These are phyloP conservation scores for Anhinga rufa DNA, from an alignment of 2,113 vertebrate species.

Conservation along the genomic window DNA sequence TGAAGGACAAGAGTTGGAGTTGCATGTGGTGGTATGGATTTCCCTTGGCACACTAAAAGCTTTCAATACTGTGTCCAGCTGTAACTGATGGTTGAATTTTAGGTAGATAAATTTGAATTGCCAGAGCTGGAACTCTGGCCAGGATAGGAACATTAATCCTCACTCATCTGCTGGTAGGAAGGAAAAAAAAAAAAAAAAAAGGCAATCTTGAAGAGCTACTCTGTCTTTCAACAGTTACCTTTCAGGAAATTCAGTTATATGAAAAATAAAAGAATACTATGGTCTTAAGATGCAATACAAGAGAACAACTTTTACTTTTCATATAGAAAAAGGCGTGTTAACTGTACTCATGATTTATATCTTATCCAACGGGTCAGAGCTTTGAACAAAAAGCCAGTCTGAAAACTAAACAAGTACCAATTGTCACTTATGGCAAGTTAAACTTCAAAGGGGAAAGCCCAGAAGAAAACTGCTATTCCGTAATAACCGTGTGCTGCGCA, in stretches of 20 bases:
- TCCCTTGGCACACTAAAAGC: slow-evolving; percentile 17
- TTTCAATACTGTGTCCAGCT: neutral
- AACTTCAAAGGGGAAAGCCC: neutral
- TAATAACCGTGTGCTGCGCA: neutral
- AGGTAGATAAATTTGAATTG: neutral
- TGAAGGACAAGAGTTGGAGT: slow-evolving; percentile 23
- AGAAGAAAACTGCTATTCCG: neutral
- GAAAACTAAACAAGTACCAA: neutral
- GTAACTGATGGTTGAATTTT: neutral
- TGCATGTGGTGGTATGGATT: neutral
- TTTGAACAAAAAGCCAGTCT: slow-evolving; percentile 23
- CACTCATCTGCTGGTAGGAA: neutral
- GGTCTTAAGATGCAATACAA: neutral
- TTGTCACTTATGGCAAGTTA: neutral
- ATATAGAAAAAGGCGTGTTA: neutral
- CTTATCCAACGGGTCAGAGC: neutral
- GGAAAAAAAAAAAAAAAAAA: neutral
- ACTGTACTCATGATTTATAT: neutral
- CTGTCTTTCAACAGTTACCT: neutral
- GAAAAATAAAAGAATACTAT: neutral
- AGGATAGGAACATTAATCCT: neutral
- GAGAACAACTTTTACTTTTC: neutral
- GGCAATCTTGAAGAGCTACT: neutral
- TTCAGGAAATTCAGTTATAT: neutral
- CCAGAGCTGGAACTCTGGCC: neutral